Percentiles rank a stretch among this genome's conserved stretches.
Conservation (phyloP, 1,140 invertebrate species). For the Ceratosolen solmsi region DNA sequence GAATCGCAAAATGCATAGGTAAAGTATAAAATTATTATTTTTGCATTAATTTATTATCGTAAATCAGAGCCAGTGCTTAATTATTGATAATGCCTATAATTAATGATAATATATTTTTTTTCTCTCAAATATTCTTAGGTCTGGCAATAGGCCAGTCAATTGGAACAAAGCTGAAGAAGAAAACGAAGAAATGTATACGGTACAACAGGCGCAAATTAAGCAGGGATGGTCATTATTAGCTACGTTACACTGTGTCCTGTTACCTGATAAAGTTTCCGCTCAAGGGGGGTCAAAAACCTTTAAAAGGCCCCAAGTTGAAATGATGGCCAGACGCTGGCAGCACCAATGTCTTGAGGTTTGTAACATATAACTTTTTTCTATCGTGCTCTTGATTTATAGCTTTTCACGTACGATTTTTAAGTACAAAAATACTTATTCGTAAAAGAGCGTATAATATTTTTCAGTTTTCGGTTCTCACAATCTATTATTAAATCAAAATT, state of each 20-base stretch:
- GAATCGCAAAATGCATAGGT: conserved; percentile 82
- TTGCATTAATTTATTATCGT: too few species aligned
- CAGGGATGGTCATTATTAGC: conserved; percentile 97
- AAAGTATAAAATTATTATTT: conserved; percentile 3
- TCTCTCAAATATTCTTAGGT: conserved; percentile 52
- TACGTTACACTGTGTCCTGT: conserved; percentile 94
- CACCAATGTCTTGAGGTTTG: conserved; percentile 96
- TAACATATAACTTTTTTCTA: too few species aligned
- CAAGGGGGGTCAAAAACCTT: conserved; percentile 85
- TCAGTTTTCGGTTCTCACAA: too few species aligned
- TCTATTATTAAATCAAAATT: conserved; percentile 31
- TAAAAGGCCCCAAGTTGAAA: conserved; percentile 95
- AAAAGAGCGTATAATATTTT: too few species aligned
- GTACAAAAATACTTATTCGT: too few species aligned
- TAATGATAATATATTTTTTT: background rate
- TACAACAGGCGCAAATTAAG: conserved; percentile 92
- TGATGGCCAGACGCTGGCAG: conserved; percentile 98
- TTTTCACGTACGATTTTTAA: too few species aligned
- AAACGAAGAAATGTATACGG: conserved; percentile 85
- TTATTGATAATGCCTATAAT: background rate
- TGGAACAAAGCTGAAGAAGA: conserved; percentile 84
- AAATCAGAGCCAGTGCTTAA: background rate
- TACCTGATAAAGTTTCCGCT: conserved; percentile 90
- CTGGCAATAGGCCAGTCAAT: conserved; percentile 71
- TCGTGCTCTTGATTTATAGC: too few species aligned